Conservation (phyloP, 2,888 invertebrate species). For the Drosophila yooni region DNA sequence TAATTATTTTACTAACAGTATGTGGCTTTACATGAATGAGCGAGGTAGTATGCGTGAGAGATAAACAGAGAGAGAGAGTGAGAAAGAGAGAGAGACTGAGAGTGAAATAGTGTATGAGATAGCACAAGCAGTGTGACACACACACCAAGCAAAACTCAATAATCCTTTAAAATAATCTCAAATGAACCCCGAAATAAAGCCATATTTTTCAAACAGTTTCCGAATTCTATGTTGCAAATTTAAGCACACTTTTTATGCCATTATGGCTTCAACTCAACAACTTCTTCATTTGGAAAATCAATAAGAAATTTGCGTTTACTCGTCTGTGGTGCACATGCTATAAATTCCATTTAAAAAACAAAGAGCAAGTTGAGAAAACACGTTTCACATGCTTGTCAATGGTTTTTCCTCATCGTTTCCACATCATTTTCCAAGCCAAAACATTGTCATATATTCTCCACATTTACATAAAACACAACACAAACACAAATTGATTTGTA, state of each 20-base stretch:
- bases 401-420: constrained; percentile 74
- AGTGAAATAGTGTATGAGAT: not conserved
- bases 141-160: no score
- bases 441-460: constrained; percentile 54
- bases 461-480: constrained; percentile 56
- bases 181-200: not conserved
- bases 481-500: constrained; percentile 18
- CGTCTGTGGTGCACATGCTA: constrained; percentile 17
- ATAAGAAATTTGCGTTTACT: constrained; percentile 15
- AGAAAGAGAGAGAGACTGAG: not conserved
- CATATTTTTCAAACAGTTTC: not conserved
- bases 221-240: not conserved
- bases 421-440: constrained; percentile 69
- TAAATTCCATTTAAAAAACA: constrained; percentile 30
- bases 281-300: constrained; percentile 30
- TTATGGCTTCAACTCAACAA: not conserved
- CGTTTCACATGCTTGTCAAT: constrained; percentile 51
- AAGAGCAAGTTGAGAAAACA: constrained; percentile 24
- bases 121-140: not conserved
- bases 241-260: constrained; percentile 9
- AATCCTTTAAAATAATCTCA: not conserved
- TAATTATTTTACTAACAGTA: constrained; percentile 68
- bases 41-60: not conserved
- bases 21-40: constrained; percentile 23
- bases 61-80: not conserved